Evolutionary conservation across 2,888 invertebrate species (phyloP), one percentile per base, ranked within the genome.

Genomic region (Sericinus montela): DNA sequence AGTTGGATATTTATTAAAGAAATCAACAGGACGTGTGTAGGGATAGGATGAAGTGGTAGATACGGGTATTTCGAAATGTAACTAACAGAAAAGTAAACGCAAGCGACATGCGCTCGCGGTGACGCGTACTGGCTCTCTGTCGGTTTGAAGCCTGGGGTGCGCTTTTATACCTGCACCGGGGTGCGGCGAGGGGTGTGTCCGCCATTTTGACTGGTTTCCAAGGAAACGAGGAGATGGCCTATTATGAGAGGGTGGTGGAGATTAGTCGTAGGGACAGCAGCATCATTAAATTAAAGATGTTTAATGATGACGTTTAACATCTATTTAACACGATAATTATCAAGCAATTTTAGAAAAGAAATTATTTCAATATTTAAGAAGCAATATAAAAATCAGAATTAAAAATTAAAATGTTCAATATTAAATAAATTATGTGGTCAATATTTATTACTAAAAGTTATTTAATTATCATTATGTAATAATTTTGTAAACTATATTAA

Each of bases 191-290:
- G 73, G 72, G 66, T 55, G 48, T 58, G 65, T 67, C 87, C 73
- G 87, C 87, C 87, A 87, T 87, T 82, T 88, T 87, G 80, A 62
- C 63, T 65, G 64, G 85, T 87, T 70, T 58, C 80, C 62, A 86
- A 84, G 59, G 83, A 58, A 62, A 87, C 82, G 68, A 78, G 86
- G 87, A 88, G 87, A 88, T 87, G 87, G 87, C 86, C 87, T 87
- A 88, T 88, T 88, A 88, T 75, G 75, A 75, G 75, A 82, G 85
- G 86, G 86, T 84, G 85, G 86, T 65, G 79, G 74, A 87, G 87
- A 87, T 88, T 86, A 88, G 80, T 73, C 53, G 85, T 84, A 87
- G 61, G 56, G 84, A 68, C 62, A 72, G 80, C 78, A 84, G 43
- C 60, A 45, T 35, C 62, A 62, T 34, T 48, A 11, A 11, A 6